Evolutionary conservation across 2,888 invertebrate genomes (phyloP).

Genomic region (Caenorhabditis parvicauda): DNA sequence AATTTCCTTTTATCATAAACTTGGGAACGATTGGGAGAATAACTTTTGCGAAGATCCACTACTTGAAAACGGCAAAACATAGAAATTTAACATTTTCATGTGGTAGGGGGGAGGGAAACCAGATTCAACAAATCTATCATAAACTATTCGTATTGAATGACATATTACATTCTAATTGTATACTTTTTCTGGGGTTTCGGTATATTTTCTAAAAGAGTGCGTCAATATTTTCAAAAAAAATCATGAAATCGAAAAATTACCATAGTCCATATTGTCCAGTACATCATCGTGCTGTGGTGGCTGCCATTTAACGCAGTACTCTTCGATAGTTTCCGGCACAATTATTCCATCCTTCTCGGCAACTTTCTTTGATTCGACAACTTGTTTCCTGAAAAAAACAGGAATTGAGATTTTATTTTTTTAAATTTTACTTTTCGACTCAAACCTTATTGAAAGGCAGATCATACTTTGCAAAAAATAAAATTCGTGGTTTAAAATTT

Average conservation of each 20-base stretch:
- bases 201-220: slow-evolving; percentile 3
- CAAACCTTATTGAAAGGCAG: neutral
- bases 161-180: neutral
- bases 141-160: no score
- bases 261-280: slow-evolving; percentile 90
- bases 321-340: slow-evolving; percentile 94
- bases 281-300: slow-evolving; percentile 80
- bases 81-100: no score
- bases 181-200: neutral
- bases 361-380: slow-evolving; percentile 86
- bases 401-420: neutral
- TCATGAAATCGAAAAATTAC: slow-evolving; percentile 69
- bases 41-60: no score
- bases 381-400: slow-evolving; percentile 86
- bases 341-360: slow-evolving; percentile 94
- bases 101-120: no score
- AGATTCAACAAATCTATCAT: no score
- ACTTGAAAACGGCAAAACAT: no score
- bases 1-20: no score
- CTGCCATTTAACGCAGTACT: slow-evolving; percentile 87
- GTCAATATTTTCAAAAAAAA: neutral
- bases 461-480: neutral
- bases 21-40: no score
- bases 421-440: neutral
- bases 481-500: neutral